These are phyloP conservation scores for Drosophila ustulata DNA, from an alignment of 2,888 invertebrate genomes.

Conservation along the genomic window DNA sequence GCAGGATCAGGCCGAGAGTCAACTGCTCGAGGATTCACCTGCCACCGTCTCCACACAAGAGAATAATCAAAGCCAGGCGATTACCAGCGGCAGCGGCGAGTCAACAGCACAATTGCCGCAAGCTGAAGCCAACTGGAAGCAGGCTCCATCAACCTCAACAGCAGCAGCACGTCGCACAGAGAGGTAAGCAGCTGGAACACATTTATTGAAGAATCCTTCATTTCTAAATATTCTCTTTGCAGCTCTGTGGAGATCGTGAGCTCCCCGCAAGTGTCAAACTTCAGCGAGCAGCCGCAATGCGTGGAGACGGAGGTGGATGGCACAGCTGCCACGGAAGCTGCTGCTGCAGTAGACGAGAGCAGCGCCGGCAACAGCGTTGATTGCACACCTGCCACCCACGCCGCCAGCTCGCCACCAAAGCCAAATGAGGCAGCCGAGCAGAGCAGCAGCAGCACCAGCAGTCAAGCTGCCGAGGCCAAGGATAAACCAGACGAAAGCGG, in stretches of 20 bases:
- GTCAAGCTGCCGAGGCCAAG: slow-evolving; percentile 45
- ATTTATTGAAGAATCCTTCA: too few species aligned
- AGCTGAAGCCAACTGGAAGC: slow-evolving; percentile 78
- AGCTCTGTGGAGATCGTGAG: slow-evolving; percentile 93
- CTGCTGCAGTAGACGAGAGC: slow-evolving; percentile 50
- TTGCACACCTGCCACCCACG: slow-evolving; percentile 30
- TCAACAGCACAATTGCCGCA: slow-evolving; percentile 82
- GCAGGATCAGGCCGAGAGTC: slow-evolving; percentile 85
- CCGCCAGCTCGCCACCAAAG: slow-evolving; percentile 58
- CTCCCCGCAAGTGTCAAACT: slow-evolving; percentile 91
- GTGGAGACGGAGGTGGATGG: slow-evolving; percentile 62
- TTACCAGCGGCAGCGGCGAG: slow-evolving; percentile 92
- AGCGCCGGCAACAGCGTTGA: slow-evolving; percentile 55
- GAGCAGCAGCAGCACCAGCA: slow-evolving; percentile 38
- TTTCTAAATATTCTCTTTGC: not conserved
- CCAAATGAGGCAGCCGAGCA: slow-evolving; percentile 58
- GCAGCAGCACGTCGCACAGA: slow-evolving; percentile 79
- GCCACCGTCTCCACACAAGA: slow-evolving; percentile 78
- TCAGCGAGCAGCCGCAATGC: slow-evolving; percentile 86
- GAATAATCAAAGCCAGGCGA: slow-evolving; percentile 88
- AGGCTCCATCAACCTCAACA: slow-evolving; percentile 77
- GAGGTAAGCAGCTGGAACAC: slow-evolving; percentile 59
- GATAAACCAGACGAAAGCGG: slow-evolving; percentile 58
- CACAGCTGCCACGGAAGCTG: slow-evolving; percentile 75
- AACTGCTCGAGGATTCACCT: slow-evolving; percentile 53